Percentiles rank a stretch among this genome's conserved stretches.
phyloP scores from a whole-genome alignment of 2,797 vertebrate genomes.

The Pelobates cultripes region DNA sequence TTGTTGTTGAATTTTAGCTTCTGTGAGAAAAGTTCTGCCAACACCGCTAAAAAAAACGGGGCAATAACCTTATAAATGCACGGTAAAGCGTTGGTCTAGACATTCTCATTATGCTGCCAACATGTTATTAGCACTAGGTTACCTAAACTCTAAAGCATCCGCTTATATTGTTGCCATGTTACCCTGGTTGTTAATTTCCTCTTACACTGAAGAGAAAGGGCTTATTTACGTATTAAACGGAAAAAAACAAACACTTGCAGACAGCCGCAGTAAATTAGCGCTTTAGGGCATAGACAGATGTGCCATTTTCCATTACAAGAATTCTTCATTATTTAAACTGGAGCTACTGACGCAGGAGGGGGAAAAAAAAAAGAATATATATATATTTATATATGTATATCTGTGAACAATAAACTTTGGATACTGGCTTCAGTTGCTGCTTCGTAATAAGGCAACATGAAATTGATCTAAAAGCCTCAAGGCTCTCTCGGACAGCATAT shows the following conservation, averaged over 20 bases:
- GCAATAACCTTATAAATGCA: too few species aligned
- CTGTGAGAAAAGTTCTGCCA: too few species aligned
- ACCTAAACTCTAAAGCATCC: neutral
- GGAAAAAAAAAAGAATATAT: constrained; percentile 53
- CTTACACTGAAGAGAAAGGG: constrained; percentile 11
- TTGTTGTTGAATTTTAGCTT: too few species aligned
- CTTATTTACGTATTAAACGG: neutral
- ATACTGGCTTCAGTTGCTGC: constrained; percentile 78
- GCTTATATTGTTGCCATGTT: neutral
- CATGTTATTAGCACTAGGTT: neutral
- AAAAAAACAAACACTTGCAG: constrained; percentile 24
- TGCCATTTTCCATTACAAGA: constrained; percentile 68
- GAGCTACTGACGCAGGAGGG: constrained; percentile 76
- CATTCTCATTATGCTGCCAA: neutral
- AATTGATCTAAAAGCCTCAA: constrained; percentile 88
- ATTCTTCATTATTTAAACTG: constrained; percentile 63
- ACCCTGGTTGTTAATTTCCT: neutral
- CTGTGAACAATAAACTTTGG: constrained; percentile 81
- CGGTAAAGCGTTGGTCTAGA: neutral
- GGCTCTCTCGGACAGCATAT: constrained; percentile 79
- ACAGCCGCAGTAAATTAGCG: neutral
- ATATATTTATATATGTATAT: constrained; percentile 59
- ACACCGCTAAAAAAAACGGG: too few species aligned
- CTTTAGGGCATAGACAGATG: constrained; percentile 73
- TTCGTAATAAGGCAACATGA: constrained; percentile 85